These are phyloP conservation scores for Pseudonaja textilis DNA, from an alignment of 2,113 vertebrate species.

Conservation along the genomic window DNA sequence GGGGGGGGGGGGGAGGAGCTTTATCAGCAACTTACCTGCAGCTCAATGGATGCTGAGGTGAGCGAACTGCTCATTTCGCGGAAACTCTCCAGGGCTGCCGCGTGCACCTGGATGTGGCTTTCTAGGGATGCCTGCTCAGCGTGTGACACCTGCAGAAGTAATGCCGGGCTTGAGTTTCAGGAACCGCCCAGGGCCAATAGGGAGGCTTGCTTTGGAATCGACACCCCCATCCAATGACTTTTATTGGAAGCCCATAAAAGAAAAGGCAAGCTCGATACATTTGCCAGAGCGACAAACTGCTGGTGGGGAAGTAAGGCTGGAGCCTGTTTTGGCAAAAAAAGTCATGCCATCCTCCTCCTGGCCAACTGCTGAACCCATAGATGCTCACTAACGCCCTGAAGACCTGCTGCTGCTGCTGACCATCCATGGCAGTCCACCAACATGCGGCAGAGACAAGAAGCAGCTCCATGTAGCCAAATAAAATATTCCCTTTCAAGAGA, in stretches of 20 bases:
- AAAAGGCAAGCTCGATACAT: background rate
- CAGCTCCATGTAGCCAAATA: background rate
- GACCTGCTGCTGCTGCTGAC: background rate
- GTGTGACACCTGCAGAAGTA: conserved; percentile 74
- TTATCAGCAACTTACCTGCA: conserved; percentile 79
- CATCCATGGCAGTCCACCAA: background rate
- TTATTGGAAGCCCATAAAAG: background rate
- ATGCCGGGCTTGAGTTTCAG: background rate
- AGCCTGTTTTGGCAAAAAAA: background rate
- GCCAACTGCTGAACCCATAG: background rate
- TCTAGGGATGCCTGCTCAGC: conserved; percentile 81
- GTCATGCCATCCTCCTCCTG: background rate
- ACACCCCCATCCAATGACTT: background rate
- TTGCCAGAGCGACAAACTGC: background rate
- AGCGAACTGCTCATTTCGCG: conserved; percentile 88
- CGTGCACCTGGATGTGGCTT: conserved; percentile 82
- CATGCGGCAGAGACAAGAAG: background rate
- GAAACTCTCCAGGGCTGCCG: conserved; percentile 87
- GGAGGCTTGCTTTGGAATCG: background rate
- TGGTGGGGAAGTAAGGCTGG: background rate
- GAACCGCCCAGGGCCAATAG: too few relatives aligned
- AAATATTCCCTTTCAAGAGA: background rate
- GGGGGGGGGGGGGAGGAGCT: background rate
- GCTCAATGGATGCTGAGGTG: conserved; percentile 81
- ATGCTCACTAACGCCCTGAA: background rate